phyloP scores from a whole-genome alignment of 2,888 invertebrate genomes.

The Drosophila heteroneura region DNA sequence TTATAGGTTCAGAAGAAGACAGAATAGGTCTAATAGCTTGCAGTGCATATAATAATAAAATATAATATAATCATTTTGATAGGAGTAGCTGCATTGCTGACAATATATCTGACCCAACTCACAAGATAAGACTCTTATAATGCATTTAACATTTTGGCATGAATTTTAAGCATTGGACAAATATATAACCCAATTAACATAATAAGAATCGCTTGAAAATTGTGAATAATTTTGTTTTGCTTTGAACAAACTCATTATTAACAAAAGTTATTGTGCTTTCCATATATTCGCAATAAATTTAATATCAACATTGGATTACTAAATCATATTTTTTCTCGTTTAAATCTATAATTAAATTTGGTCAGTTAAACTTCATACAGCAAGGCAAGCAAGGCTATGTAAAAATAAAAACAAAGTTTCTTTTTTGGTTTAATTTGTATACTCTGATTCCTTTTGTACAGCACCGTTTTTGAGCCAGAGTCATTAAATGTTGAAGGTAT shows the following conservation, averaged over 20 bases:
- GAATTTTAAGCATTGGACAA: background rate
- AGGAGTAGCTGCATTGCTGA: too few species aligned
- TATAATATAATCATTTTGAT: too few species aligned
- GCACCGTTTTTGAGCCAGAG: fast-evolving
- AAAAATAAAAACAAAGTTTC: background rate
- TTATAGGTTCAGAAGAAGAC: background rate
- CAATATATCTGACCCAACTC: background rate
- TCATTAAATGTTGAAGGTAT: background rate
- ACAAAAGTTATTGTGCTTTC: background rate
- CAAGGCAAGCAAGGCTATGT: background rate
- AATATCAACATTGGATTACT: background rate
- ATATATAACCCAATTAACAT: background rate
- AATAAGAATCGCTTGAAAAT: background rate
- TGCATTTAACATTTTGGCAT: background rate
- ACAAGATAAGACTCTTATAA: background rate
- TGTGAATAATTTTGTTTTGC: background rate
- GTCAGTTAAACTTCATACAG: background rate
- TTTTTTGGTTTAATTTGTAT: background rate
- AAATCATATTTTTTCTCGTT: background rate
- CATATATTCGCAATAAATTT: background rate
- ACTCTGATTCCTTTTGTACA: background rate
- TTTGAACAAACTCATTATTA: background rate
- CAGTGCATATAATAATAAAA: background rate
- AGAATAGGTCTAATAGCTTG: background rate
- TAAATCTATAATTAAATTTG: background rate